phyloP scores from a whole-genome alignment of 2,888 invertebrate genomes.

The Coenonympha arcania region DNA sequence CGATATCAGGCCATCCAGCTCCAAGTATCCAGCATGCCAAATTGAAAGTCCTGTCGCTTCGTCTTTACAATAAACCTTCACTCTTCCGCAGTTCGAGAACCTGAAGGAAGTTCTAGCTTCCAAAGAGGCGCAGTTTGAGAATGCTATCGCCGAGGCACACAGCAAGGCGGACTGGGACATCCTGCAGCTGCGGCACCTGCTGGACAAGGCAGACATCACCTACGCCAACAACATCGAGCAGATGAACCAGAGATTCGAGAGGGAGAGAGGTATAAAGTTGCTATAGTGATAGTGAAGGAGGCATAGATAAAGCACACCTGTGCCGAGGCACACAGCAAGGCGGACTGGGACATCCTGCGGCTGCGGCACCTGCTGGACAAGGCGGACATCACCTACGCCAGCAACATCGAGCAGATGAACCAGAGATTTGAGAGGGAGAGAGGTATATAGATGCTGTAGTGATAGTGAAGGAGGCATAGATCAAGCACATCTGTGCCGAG shows the following conservation, averaged over 20 bases:
- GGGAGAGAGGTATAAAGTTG: conserved; percentile 76
- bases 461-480: too few species aligned
- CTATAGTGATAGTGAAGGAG: background rate
- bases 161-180: conserved; percentile 80
- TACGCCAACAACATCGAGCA: conserved; percentile 83
- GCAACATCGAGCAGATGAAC: too few species aligned
- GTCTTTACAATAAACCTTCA: too few species aligned
- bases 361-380: conserved; percentile 80
- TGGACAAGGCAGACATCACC: conserved; percentile 82
- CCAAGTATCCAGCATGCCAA: too few species aligned
- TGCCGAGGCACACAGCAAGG: too few species aligned
- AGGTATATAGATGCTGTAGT: conserved; percentile 9
- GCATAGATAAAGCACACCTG: too few species aligned
- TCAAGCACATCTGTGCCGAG: too few species aligned
- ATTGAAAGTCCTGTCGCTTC: too few species aligned
- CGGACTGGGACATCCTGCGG: conserved; percentile 79
- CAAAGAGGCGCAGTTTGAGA: conserved; percentile 74
- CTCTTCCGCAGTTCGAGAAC: conserved; percentile 73
- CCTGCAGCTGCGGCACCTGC: conserved; percentile 78
- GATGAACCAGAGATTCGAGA: conserved; percentile 76
- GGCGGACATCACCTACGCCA: conserved; percentile 82
- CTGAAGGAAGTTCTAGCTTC: conserved; percentile 77
- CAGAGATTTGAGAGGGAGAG: too few species aligned
- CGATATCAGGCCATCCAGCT: too few species aligned
- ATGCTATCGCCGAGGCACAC: conserved; percentile 74